Conservation (phyloP, 2,113 vertebrate genomes). For the Thermophis baileyi region DNA sequence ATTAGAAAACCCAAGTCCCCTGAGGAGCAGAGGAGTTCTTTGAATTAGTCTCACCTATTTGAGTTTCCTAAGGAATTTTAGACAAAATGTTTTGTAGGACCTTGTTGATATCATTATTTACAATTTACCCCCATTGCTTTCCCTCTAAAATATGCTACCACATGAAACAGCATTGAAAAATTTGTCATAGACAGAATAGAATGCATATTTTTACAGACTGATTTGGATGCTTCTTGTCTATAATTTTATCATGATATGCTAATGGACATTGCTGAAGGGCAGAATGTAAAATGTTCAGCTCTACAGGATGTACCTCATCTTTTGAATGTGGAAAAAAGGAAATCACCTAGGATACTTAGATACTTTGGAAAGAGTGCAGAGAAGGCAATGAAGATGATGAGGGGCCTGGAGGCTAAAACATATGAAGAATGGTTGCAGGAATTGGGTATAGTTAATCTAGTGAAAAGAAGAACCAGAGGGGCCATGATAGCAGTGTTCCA, state of each 20-base stretch:
- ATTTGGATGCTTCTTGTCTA: neutral
- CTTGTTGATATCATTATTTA: neutral
- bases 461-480: neutral
- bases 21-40: neutral
- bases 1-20: neutral
- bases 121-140: neutral
- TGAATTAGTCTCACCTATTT: neutral
- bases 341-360: neutral
- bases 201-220: neutral
- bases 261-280: neutral
- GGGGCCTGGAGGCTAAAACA: neutral
- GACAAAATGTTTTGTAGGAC: neutral
- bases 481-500: neutral
- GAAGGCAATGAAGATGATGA: neutral
- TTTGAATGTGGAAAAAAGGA: neutral
- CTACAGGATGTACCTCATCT: neutral
- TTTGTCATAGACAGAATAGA: neutral
- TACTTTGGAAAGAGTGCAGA: neutral
- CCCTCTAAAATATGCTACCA: neutral
- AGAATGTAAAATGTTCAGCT: neutral
- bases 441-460: neutral
- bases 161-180: neutral
- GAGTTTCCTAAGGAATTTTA: neutral
- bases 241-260: neutral
- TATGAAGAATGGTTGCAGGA: neutral